Base-by-base conservation (phyloP, 2,888 invertebrate species). In the Clunio marinus region DNA sequence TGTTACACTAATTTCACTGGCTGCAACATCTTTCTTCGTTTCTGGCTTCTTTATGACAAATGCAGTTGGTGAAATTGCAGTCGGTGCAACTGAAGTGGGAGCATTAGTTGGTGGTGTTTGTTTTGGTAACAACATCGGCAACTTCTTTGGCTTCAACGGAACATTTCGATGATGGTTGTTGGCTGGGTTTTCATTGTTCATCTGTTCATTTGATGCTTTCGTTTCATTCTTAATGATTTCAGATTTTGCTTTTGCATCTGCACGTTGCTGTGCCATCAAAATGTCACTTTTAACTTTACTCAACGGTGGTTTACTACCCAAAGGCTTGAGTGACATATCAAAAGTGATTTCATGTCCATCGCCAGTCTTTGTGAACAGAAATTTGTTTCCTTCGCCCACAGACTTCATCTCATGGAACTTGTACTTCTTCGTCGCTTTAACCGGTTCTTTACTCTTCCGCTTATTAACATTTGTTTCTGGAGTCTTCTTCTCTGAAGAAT, bases 281-380 rank as follows among this genome's bases (percentile, higher is more conserved):
- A 66, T 66, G 8, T 66, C 66, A 17, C 51, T 66, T 20, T 51
- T 66, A 7, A 66, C 66, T 22, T 66, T 66, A 32, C 55, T 66
- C 35, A 57, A 24, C 8, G 66, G 32, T 8, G 66, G 66, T 22
- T 66, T 66, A 15, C 55, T 66, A 3, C 66, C 66, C 24, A 66
- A 25, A 35, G 66, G 66, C 17, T 66, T 51, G 4, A 35, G 66
- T 22, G 66, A 66, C 51, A 66, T 51, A 57, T 66, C 66, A 32
- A 66, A 66, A 28, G 35, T 55, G 20, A 66, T 66, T 66, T 66
- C 66, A 24, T 55, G 51, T 4, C 66, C 66, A 55, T 66, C 66
- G 4, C 66, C 55, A 17, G 55, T 66, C 46, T 66, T 66, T 13
- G 51, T 66, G 20, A 57, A 55, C 25, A 55, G 24, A 37, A 66